These are phyloP conservation scores for Caenorhabditis plicata DNA, from an alignment of 2,888 invertebrate species.

Conservation along the genomic window DNA sequence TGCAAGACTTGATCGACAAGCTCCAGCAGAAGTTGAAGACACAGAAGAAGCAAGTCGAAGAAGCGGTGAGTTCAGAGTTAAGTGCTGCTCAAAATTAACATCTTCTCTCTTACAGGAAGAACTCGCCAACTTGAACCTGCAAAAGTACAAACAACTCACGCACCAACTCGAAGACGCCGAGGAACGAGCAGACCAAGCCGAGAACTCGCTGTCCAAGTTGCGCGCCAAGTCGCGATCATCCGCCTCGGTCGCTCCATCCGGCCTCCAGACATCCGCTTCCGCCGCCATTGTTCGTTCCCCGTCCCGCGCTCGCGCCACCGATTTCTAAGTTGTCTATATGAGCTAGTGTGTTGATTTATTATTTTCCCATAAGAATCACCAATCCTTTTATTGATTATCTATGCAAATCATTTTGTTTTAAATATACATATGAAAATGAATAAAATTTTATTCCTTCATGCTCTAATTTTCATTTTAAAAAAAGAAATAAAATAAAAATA, in stretches of 20 bases:
- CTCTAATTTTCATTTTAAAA: no score
- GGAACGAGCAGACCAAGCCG: slow-evolving; percentile 69
- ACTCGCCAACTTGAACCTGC: slow-evolving; percentile 69
- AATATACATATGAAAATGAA: no score
- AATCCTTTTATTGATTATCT: no score
- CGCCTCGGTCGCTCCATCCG: slow-evolving; percentile 50
- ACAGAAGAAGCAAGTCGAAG: slow-evolving; percentile 70
- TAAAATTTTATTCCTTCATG: no score
- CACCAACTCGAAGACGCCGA: slow-evolving; percentile 70
- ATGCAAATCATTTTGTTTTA: no score
- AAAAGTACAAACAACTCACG: slow-evolving; percentile 70
- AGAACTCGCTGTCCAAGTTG: slow-evolving; percentile 68
- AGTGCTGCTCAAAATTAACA: not conserved
- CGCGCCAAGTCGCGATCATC: slow-evolving; percentile 58
- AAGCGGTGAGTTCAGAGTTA: slow-evolving; percentile 63
- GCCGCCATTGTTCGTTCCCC: slow-evolving; percentile 61
- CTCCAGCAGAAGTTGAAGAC: slow-evolving; percentile 70
- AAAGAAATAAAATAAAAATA: no score
- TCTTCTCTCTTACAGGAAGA: slow-evolving; percentile 66
- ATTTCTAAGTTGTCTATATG: slow-evolving; percentile 44
- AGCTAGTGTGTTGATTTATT: no score
- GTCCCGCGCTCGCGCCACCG: slow-evolving; percentile 53
- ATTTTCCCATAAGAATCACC: no score
- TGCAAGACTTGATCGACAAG: slow-evolving; percentile 69
- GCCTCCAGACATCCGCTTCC: slow-evolving; percentile 56